Evolutionary conservation across 2,113 vertebrate species (phyloP).

Genomic region (Chaetops frenatus): DNA sequence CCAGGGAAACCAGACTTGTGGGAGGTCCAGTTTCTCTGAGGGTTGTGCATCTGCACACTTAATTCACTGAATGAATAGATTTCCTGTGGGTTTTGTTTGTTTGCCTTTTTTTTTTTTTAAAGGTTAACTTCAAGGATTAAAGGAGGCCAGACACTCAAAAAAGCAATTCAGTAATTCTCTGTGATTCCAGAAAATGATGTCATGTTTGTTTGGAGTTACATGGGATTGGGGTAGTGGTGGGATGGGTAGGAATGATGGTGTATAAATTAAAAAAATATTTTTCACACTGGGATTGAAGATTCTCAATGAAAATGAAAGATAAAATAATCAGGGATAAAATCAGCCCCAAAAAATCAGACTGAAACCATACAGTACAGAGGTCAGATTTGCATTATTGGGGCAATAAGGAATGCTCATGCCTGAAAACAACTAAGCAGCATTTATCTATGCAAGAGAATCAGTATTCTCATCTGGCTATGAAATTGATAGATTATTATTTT

Average conservation of each 20-base stretch:
- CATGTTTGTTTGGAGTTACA: background rate
- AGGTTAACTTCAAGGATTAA: background rate
- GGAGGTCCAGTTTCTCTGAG: background rate
- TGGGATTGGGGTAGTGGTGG: background rate
- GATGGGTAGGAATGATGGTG: accelerated
- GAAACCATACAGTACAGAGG: background rate
- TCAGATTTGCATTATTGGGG: background rate
- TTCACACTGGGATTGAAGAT: background rate
- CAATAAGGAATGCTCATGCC: background rate
- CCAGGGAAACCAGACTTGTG: background rate
- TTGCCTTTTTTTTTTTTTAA: background rate
- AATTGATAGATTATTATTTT: background rate
- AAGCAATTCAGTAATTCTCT: background rate
- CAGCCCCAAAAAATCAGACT: background rate
- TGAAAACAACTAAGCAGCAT: background rate
- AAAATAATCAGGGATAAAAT: background rate
- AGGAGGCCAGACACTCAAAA: background rate
- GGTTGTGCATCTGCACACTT: background rate
- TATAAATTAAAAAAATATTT: background rate
- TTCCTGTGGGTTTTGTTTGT: background rate
- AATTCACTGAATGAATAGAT: background rate
- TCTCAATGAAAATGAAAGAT: background rate
- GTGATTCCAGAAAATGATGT: background rate
- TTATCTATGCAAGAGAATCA: background rate
- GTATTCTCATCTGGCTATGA: background rate